Conservation (phyloP, 2,888 invertebrate genomes). For the Acleris emargana region DNA sequence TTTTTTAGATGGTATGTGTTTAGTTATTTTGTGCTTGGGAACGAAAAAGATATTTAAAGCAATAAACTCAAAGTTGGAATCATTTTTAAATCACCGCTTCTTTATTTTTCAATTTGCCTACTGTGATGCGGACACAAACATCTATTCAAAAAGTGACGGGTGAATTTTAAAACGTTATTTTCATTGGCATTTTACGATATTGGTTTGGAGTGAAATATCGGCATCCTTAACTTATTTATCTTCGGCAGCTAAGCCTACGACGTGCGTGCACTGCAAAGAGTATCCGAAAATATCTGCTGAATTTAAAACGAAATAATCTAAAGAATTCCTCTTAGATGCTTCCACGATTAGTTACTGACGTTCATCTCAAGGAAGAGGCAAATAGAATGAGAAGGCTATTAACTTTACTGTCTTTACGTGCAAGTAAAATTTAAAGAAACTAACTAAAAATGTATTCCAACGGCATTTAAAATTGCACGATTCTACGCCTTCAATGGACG, state of each 20-base stretch:
- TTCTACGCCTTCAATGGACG: too few species aligned
- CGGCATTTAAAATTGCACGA: too few species aligned
- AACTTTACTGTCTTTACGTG: neutral
- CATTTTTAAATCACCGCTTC: too few species aligned
- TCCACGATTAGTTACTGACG: constrained; percentile 37
- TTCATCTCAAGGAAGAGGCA: constrained; percentile 2
- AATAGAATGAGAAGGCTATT: constrained; percentile 7
- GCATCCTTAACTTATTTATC: constrained; percentile 71
- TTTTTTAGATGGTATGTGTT: too few species aligned
- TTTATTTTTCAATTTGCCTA: too few species aligned
- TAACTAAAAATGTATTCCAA: too few species aligned
- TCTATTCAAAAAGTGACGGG: constrained; percentile 27
- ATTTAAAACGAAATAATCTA: constrained; percentile 64
- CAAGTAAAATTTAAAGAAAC: too few species aligned
- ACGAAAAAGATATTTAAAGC: too few species aligned
- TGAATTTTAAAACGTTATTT: constrained; percentile 56
- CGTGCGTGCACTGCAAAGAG: constrained; percentile 68
- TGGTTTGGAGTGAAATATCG: constrained; percentile 73
- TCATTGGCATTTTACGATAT: constrained; percentile 66
- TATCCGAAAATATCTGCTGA: constrained; percentile 51
- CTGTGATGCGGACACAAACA: too few species aligned
- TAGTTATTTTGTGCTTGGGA: too few species aligned
- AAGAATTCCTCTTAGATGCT: constrained; percentile 50
- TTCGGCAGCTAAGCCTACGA: constrained; percentile 59
- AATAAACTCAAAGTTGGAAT: too few species aligned